Evolutionary conservation across 2,888 invertebrate species (phyloP), one percentile per base, ranked within the genome.

Genomic region (Actias luna): DNA sequence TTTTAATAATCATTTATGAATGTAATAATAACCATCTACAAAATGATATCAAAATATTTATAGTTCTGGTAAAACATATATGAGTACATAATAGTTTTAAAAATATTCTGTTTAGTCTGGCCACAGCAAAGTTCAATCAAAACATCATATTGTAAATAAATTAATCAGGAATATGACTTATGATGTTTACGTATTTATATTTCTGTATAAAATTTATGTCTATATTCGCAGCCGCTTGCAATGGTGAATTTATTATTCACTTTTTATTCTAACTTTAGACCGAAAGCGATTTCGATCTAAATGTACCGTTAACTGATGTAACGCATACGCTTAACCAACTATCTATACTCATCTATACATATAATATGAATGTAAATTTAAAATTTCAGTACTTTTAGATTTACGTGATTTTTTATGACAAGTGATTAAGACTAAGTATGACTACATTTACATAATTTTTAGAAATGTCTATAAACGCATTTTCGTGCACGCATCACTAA

Each of bases 141-240:
- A 22, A 22, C 46, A 29, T 55, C 52, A 55, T 55, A 55, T 55
- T 55, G 16, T 55, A 55, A 16, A 55, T 29, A 29, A 29, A 29
- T 55, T 55, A 55, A 55, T 55, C 27, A 29, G 16, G 52, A 29
- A 29, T 29, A 14, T 55, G 16, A 55, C n/a, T 55, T 55, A 55
- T 16, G 52, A 55, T 29, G 52, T 55, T 55, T 55, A 55, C 29
- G 29, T 55, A 46, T n/a, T n/a, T n/a, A n/a, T n/a, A 22, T 46
- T 46, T 46, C 22, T 46, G 2, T 46, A 3, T 46, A 46, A 46
- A 39, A 46, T 46, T 46, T 46, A 46, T 22, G 46, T 22, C 22
- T 46, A 46, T 22, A 46, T 22, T 46, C 46, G 18, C 46, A 46
- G 46, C 8, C 22, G 22, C 46, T 22, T 46, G n/a, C 46, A 46